phyloP scores from a whole-genome alignment of 2,797 vertebrate species.

The Parotocinclus haroldoi region DNA sequence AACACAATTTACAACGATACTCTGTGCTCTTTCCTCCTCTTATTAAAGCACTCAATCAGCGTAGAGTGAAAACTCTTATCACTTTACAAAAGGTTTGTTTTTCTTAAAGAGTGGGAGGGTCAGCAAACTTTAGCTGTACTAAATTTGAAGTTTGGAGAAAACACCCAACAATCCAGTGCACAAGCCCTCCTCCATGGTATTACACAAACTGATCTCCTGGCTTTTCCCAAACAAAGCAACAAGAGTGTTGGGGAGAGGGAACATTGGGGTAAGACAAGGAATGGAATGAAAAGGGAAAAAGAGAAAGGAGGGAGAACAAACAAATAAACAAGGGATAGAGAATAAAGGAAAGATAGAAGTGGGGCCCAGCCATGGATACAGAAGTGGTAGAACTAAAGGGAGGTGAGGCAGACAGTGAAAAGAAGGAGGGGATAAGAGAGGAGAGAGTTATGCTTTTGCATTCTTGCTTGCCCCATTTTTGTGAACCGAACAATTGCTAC shows the following conservation, averaged over 20 bases:
- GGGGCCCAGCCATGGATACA: neutral
- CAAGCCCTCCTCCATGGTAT: constrained; percentile 24
- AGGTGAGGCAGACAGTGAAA: constrained; percentile 35
- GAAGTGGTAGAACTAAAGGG: constrained; percentile 33
- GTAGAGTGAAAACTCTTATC: constrained; percentile 19
- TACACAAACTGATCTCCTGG: constrained; percentile 32
- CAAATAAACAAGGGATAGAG: constrained; percentile 23
- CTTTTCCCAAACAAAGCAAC: constrained; percentile 28
- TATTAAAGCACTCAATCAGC: constrained; percentile 28
- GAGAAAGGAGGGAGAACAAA: constrained; percentile 7
- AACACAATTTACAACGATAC: constrained; percentile 24
- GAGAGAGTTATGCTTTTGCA: constrained; percentile 55
- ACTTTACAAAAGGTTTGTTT: constrained; percentile 16
- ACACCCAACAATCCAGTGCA: constrained; percentile 10
- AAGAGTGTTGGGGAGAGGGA: constrained; percentile 5
- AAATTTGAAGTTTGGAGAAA: constrained; percentile 19
- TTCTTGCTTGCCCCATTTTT: constrained; percentile 71
- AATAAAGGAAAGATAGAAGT: neutral
- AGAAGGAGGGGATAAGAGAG: constrained; percentile 52
- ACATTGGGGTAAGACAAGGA: constrained; percentile 35
- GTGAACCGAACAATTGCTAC: constrained; percentile 70
- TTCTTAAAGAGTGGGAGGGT: neutral
- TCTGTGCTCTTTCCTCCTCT: constrained; percentile 16
- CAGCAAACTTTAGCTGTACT: constrained; percentile 7
- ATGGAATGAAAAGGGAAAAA: constrained; percentile 53